These are phyloP conservation scores for Microcebus murinus DNA, from an alignment of 2,113 vertebrate species.

Conservation along the genomic window DNA sequence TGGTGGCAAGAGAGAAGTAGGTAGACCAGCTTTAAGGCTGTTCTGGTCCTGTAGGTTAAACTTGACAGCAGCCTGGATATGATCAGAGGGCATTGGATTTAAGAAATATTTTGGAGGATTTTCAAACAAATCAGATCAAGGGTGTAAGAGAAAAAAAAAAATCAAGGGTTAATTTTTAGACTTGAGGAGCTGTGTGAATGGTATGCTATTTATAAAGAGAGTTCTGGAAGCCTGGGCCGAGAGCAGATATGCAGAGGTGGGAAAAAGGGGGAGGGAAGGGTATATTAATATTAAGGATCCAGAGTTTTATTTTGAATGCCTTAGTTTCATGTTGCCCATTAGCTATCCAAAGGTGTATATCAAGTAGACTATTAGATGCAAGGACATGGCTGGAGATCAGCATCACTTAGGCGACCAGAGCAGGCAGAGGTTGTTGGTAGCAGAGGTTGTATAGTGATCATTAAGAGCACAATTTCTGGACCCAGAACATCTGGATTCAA, in stretches of 20 bases:
- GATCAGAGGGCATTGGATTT: neutral
- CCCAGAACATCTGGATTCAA: neutral
- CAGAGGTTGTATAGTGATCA: neutral
- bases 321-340: neutral
- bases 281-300: neutral
- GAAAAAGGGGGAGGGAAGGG: neutral
- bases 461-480: neutral
- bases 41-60: neutral
- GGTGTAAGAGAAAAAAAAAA: slow-evolving; percentile 11
- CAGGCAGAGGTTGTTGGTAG: neutral
- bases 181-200: slow-evolving; percentile 16
- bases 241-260: slow-evolving; percentile 32
- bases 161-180: neutral
- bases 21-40: neutral
- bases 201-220: slow-evolving; percentile 55
- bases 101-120: slow-evolving; percentile 38
- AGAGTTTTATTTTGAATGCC: neutral
- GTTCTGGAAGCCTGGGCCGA: slow-evolving; percentile 37
- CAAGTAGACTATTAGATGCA: neutral
- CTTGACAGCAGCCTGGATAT: neutral
- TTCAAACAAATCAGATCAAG: slow-evolving; percentile 7
- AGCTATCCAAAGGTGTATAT: neutral
- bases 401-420: neutral
- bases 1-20: neutral
- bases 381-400: neutral